These are phyloP conservation scores for Temnothorax curvispinosus DNA, from an alignment of 1,140 invertebrate species.

Conservation along the genomic window DNA sequence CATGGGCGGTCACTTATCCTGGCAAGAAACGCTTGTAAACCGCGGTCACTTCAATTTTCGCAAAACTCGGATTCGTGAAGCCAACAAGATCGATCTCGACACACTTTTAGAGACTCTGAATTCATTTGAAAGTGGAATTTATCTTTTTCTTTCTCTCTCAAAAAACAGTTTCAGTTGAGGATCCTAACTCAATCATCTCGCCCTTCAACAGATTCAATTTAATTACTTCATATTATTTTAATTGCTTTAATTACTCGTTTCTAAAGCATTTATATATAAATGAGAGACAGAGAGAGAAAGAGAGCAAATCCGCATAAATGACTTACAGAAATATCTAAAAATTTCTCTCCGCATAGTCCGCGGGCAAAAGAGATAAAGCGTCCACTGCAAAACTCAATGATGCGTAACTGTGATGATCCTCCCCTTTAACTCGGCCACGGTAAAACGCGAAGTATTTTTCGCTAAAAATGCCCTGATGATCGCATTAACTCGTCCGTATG, in stretches of 20 bases:
- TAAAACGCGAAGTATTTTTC: neutral
- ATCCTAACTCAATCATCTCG: neutral
- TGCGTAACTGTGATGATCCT: neutral
- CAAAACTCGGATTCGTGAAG: neutral
- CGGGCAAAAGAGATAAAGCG: neutral
- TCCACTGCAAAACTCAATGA: neutral
- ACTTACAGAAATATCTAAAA: neutral
- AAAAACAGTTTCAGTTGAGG: neutral
- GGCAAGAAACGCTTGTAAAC: neutral
- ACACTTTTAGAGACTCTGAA: neutral
- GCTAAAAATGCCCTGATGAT: neutral
- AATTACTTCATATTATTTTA: constrained; percentile 6
- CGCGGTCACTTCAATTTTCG: neutral
- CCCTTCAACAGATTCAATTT: neutral
- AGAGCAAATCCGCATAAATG: neutral
- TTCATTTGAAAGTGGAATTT: neutral
- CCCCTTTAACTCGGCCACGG: neutral
- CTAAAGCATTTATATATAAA: neutral
- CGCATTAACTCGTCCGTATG: neutral
- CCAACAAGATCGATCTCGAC: neutral
- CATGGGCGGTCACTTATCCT: neutral
- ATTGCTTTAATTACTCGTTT: constrained; percentile 6
- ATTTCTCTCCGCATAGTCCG: neutral
- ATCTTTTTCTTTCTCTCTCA: constrained; percentile 13
- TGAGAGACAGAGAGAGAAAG: neutral